Conservation (phyloP, 2,797 vertebrate genomes). For the Choloepus didactylus region DNA sequence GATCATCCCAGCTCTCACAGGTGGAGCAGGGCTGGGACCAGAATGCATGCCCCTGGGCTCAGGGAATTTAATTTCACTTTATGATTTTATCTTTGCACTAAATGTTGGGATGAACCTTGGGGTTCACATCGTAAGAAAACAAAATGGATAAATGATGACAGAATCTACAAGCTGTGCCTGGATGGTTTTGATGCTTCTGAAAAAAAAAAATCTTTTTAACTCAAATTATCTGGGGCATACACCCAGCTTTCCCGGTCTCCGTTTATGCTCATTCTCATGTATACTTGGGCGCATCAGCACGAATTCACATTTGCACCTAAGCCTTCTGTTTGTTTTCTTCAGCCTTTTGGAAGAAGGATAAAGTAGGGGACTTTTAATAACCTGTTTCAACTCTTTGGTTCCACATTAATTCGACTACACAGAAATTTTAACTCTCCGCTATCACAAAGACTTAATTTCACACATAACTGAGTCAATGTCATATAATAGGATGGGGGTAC, state of each 20-base stretch:
- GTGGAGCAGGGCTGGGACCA: no score
- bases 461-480: background rate
- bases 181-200: background rate
- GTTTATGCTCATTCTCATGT: accelerated
- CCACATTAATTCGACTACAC: background rate
- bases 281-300: background rate
- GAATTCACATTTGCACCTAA: background rate
- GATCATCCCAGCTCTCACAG: background rate
- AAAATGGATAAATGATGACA: accelerated
- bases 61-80: background rate
- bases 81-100: background rate
- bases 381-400: background rate
- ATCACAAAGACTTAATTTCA: background rate
- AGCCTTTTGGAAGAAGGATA: background rate
- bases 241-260: background rate
- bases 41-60: background rate
- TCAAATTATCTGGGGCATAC: background rate
- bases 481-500: background rate
- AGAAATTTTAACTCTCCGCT: background rate
- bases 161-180: background rate
- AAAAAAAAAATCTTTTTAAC: background rate
- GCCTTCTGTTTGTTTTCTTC: background rate
- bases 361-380: background rate
- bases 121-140: no score
- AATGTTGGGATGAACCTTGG: background rate